Conservation (phyloP, 2,113 vertebrate species). For the Urocolius indicus region DNA sequence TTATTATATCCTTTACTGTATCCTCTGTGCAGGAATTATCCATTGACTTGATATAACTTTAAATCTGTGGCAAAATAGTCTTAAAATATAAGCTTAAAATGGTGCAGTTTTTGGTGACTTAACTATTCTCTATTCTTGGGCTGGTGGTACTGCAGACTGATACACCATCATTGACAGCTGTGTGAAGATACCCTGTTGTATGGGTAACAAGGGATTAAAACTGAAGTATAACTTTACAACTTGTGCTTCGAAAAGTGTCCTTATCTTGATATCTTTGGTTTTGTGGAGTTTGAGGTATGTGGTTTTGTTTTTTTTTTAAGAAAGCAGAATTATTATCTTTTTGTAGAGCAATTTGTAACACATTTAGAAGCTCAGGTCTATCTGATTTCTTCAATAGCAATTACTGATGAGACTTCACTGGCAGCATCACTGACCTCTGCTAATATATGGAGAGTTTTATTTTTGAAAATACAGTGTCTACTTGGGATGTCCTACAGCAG, state of each 20-base stretch:
- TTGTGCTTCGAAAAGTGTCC: neutral
- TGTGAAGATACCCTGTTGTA: neutral
- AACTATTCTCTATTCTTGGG: neutral
- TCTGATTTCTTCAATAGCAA: neutral
- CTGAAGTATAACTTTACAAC: neutral
- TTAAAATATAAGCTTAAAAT: neutral
- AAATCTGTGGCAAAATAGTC: neutral
- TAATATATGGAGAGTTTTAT: neutral
- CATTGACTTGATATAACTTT: neutral
- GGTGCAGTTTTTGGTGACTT: rapidly evolving
- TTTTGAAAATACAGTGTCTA: neutral
- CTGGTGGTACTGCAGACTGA: neutral
- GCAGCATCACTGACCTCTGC: neutral
- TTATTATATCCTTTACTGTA: neutral
- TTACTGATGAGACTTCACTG: neutral
- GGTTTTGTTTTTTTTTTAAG: neutral
- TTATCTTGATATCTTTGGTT: neutral
- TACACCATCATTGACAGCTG: neutral
- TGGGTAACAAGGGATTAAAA: neutral
- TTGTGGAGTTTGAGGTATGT: rapidly evolving
- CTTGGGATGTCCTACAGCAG: neutral
- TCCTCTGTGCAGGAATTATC: neutral
- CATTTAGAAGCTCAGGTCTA: neutral
- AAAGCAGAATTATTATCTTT: neutral
- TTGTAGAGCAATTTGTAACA: neutral